phyloP scores from a whole-genome alignment of 2,113 vertebrate species.

The Progne subis region DNA sequence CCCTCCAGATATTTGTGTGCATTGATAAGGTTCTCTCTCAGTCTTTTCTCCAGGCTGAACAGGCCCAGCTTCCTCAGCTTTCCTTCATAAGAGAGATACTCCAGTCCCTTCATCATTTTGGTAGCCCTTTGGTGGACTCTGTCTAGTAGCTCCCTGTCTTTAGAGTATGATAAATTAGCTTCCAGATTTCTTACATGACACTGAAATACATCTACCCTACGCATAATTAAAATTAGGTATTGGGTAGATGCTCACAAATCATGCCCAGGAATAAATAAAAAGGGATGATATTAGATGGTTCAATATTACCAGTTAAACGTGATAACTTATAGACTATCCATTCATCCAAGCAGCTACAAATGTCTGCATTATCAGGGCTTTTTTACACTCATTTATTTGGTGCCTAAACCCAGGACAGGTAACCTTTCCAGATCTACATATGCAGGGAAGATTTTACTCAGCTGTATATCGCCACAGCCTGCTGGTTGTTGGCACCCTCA shows the following conservation, averaged over 20 bases:
- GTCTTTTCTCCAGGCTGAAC: background rate
- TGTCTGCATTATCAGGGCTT: background rate
- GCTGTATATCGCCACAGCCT: background rate
- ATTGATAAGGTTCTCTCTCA: background rate
- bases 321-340: background rate
- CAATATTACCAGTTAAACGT: accelerated
- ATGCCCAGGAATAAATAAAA: background rate
- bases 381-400: background rate
- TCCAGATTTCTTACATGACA: background rate
- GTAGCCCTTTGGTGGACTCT: background rate
- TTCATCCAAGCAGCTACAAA: background rate
- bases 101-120: background rate
- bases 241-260: background rate
- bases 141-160: background rate
- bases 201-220: background rate
- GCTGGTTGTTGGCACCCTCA: background rate
- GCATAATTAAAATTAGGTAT: background rate
- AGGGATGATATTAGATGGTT: background rate
- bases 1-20: background rate
- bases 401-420: background rate
- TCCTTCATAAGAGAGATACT: background rate
- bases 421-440: background rate
- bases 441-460: background rate
- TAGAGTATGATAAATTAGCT: background rate
- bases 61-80: background rate